Evolutionary conservation across 2,113 vertebrate species (phyloP), one percentile per base, ranked within the genome.

Genomic region (Choloepus hoffmanni): DNA sequence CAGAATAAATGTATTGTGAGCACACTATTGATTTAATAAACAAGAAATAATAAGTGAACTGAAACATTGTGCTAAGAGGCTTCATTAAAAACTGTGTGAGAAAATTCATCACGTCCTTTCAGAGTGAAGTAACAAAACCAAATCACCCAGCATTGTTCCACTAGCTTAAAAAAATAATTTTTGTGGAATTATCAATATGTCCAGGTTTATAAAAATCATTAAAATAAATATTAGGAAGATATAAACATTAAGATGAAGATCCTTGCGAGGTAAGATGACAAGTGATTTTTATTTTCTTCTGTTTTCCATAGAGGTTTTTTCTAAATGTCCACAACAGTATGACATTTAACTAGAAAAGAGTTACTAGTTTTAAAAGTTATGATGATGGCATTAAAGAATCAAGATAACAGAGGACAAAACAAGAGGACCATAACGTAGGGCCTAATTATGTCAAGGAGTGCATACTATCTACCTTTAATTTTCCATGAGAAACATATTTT

Each of bases 141-240:
- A 88, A 33, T 67, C 55, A 89, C 77, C 58, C 55, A 65, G 82
- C 78, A 16, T 72, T 73, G 28, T 96, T 73, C 4, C 10, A 33
- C 7, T 43, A 83, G 70, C 65, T 62, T 95, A 96, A 94, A 94
- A 96, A 96, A 84, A 36, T 53, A 67, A 77, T 94, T 96, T 68
- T 45, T 1, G 12, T 89, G n/a, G 67, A 86, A 94, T 96, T 96
- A 91, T 36, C 26, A 40, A 96, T 85, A 95, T 85, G 76, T 96
- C 11, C n/a, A 40, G 86, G 23, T 5, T 50, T 73, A 16, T 77
- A 88, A 95, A 94, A 94, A 53, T 92, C 43, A 26, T 94, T 62
- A 77, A 85, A 78, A 77, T 81, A 93, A 85, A 72, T 14, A 88
- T 43, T 30, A 84, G 78, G 65, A 89, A 58, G 23, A 50, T 50